phyloP scores from a whole-genome alignment of 2,797 vertebrate genomes.

The Phalanger gymnotis region DNA sequence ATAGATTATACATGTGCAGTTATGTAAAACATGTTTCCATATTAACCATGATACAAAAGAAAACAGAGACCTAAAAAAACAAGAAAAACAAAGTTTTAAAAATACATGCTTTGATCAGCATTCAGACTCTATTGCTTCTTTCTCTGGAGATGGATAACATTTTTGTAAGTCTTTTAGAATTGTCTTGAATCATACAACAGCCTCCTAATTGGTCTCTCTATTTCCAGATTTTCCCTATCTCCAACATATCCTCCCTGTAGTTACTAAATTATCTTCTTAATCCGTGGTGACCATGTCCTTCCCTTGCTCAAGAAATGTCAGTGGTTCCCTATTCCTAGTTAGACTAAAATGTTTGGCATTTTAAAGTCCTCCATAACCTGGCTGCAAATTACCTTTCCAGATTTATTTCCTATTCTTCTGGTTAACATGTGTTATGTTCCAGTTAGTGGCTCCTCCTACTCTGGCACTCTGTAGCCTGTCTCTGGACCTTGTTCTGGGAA shows the following conservation, averaged over 20 bases:
- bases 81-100: neutral
- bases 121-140: neutral
- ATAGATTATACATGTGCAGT: neutral
- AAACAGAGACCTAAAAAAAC: neutral
- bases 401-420: neutral
- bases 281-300: neutral
- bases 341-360: neutral
- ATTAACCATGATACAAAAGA: neutral
- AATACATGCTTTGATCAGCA: neutral
- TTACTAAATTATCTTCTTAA: neutral
- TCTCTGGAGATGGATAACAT: neutral
- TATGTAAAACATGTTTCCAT: neutral
- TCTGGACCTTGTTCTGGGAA: neutral
- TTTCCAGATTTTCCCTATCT: neutral
- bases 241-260: neutral
- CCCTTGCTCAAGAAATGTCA: neutral
- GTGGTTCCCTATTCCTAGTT: neutral
- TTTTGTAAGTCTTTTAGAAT: neutral
- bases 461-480: neutral
- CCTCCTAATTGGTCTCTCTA: neutral
- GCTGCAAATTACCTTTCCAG: neutral
- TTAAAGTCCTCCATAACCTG: neutral
- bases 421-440: neutral
- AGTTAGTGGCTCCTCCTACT: neutral
- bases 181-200: neutral